Percentiles rank a stretch among this genome's conserved stretches.
Conservation (phyloP, 2,888 invertebrate genomes). For the Meloe dianella region DNA sequence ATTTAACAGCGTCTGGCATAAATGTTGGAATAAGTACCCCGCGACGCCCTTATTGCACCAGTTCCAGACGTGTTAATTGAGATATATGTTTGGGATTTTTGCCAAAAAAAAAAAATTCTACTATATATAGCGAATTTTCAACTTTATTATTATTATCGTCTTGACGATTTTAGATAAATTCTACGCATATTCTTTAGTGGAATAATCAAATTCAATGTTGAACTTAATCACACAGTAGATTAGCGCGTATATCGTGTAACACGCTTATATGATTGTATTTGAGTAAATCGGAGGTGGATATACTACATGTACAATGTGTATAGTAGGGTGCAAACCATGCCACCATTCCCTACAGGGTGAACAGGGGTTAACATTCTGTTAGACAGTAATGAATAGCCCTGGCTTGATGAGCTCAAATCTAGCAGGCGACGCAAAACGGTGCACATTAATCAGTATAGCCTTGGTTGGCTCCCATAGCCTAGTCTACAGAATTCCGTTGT, state of each 20-base stretch:
- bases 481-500: conserved; percentile 41
- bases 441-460: conserved; percentile 52
- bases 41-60: conserved; percentile 35
- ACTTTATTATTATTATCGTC: conserved; percentile 20
- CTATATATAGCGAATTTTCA: conserved; percentile 17
- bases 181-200: conserved; percentile 17
- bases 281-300: conserved; percentile 19
- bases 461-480: conserved; percentile 40
- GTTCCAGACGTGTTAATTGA: conserved; percentile 41
- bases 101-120: conserved; percentile 31
- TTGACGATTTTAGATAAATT: conserved; percentile 15
- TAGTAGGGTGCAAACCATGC: conserved; percentile 26
- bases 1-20: conserved; percentile 46
- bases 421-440: conserved; percentile 53
- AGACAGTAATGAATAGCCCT: conserved; percentile 55
- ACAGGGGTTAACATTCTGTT: conserved; percentile 41
- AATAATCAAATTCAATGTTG: conserved; percentile 34
- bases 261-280: conserved; percentile 48
- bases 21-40: conserved; percentile 46
- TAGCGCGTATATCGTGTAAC: conserved; percentile 49
- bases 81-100: conserved; percentile 41
- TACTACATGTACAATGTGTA: conserved; percentile 35
- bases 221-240: conserved; percentile 51
- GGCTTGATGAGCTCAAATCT: conserved; percentile 53
- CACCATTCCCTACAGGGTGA: conserved; percentile 38